These are phyloP conservation scores for Hypsibius dujardini DNA, from an alignment of 1,140 invertebrate genomes.

Conservation along the genomic window DNA sequence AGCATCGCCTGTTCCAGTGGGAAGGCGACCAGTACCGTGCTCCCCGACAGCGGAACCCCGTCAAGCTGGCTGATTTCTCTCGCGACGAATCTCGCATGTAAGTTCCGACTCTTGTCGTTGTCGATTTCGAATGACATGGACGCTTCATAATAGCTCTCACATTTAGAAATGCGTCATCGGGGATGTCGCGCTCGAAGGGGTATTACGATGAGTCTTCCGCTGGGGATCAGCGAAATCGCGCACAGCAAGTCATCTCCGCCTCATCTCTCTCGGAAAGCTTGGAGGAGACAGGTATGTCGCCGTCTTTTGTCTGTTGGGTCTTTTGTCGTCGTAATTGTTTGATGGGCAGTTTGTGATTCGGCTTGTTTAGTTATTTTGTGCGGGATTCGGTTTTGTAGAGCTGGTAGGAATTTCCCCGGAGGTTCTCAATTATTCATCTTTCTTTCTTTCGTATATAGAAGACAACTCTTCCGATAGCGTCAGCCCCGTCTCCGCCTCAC, in stretches of 20 bases:
- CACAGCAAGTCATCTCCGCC: neutral
- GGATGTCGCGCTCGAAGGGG: neutral
- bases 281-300: neutral
- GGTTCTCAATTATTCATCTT: too few relatives aligned
- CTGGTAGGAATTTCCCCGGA: neutral
- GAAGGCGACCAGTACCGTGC: conserved; percentile 2
- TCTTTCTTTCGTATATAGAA: neutral
- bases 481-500: neutral
- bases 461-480: neutral
- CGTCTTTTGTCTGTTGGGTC: neutral
- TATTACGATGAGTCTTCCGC: neutral
- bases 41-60: neutral
- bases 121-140: neutral
- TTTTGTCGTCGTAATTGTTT: neutral
- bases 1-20: conserved; percentile 6
- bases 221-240: neutral
- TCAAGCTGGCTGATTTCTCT: neutral
- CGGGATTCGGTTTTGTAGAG: neutral
- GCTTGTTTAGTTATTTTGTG: neutral
- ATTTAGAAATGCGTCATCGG: neutral
- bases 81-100: neutral
- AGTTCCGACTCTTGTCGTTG: neutral
- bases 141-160: neutral
- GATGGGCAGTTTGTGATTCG: neutral
- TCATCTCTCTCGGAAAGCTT: neutral